A percentile compares a stretch with the other conserved stretches of the same genome.
phyloP scores from a whole-genome alignment of 1,140 invertebrate genomes.

The Aphaenogaster floridana region DNA sequence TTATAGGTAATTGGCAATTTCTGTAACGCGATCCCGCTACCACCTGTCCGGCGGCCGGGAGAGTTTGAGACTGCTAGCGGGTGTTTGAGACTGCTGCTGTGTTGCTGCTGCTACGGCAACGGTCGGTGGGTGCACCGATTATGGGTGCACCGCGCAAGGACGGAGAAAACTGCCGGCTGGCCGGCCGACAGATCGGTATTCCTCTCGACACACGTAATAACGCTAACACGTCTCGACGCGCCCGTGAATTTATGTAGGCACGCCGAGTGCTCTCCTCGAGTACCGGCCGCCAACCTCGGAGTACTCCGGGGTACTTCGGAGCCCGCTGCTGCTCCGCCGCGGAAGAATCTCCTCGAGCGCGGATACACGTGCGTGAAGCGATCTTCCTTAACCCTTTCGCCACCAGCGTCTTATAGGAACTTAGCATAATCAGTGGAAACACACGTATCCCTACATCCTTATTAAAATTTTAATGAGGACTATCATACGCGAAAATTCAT shows the following conservation, averaged over 20 bases:
- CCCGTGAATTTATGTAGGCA: conserved; percentile 75
- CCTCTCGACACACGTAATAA: conserved; percentile 77
- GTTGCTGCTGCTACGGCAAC: conserved; percentile 6
- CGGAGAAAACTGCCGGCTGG: conserved; percentile 41
- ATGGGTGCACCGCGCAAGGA: conserved; percentile 43
- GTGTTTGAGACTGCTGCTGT: conserved; percentile 51
- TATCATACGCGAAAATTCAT: conserved; percentile 16
- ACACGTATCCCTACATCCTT: background rate
- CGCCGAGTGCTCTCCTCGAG: conserved; percentile 54
- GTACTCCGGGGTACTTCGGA: conserved; percentile 54
- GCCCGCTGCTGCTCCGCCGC: conserved; percentile 6
- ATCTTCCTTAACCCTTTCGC: conserved; percentile 31
- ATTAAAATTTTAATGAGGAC: conserved; percentile 48
- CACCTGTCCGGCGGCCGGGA: conserved; percentile 74
- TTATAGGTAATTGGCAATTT: conserved; percentile 85
- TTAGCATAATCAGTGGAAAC: conserved; percentile 44
- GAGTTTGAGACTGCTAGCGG: conserved; percentile 53
- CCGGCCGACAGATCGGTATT: conserved; percentile 69
- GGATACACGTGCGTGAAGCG: conserved; percentile 39
- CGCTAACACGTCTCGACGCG: conserved; percentile 75
- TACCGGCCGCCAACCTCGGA: conserved; percentile 47
- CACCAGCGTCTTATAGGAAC: conserved; percentile 18
- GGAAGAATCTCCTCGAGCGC: conserved; percentile 42
- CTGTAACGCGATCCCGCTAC: conserved; percentile 82
- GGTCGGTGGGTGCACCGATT: conserved; percentile 28